These are phyloP conservation scores for Eidolon helvum DNA, from an alignment of 2,113 vertebrate species.

Conservation along the genomic window DNA sequence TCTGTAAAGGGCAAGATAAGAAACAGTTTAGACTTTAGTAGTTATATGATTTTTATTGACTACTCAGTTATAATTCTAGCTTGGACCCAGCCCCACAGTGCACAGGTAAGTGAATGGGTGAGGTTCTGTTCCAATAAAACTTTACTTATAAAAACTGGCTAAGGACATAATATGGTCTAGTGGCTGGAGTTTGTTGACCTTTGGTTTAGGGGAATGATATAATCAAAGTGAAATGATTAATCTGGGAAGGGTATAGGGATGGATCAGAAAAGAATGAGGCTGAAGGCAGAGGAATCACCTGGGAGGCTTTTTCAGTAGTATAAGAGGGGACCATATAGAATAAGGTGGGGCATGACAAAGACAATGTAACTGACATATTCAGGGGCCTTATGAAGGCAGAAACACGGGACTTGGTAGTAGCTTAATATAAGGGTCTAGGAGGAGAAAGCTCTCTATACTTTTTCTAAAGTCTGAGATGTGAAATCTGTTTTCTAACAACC, in stretches of 20 bases:
- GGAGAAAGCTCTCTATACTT: not conserved
- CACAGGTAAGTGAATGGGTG: not conserved
- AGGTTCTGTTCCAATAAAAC: not conserved
- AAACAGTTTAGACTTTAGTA: not conserved
- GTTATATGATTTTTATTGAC: not conserved
- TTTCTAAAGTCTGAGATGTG: not conserved
- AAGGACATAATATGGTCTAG: not conserved
- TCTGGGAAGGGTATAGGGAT: not conserved
- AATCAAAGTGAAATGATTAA: not conserved
- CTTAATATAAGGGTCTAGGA: not conserved
- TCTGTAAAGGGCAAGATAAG: not conserved
- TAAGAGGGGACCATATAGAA: accelerated
- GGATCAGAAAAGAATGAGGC: not conserved
- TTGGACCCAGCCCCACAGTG: not conserved
- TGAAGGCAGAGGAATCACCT: not conserved
- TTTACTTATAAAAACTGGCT: not conserved
- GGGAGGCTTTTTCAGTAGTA: not conserved
- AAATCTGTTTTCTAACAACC: not conserved
- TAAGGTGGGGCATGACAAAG: not conserved
- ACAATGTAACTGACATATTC: not conserved
- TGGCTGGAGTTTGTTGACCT: not conserved
- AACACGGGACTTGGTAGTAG: too few relatives aligned
- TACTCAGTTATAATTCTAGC: not conserved
- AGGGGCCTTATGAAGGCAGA: not conserved
- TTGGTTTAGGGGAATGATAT: not conserved